Evolutionary conservation across 1,140 invertebrate species (phyloP).

Genomic region (Pseudomyrmex gracilis): DNA sequence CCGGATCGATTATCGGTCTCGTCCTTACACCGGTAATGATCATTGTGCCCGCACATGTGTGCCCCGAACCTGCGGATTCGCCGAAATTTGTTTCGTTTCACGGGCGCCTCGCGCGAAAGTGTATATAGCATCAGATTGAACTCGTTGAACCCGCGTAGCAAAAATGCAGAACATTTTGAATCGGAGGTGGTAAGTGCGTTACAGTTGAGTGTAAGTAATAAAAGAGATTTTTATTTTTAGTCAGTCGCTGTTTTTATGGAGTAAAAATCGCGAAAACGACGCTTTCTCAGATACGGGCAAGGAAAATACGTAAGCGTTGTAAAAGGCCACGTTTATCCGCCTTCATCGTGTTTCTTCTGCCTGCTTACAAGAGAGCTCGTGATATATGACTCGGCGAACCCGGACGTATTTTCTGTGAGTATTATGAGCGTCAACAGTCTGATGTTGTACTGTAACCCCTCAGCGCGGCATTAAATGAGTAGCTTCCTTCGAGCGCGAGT

Average conservation of each 20-base stretch:
- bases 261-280: conserved; percentile 5
- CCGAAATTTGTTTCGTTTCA: conserved; percentile 63
- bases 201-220: too few relatives aligned
- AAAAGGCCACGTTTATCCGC: conserved; percentile 64
- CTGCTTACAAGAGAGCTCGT: conserved; percentile 60
- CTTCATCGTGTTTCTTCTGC: conserved; percentile 65
- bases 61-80: conserved; percentile 58
- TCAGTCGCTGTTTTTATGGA: neutral
- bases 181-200: too few relatives aligned
- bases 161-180: neutral
- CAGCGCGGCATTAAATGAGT: neutral
- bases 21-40: conserved; percentile 74
- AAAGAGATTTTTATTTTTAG: neutral
- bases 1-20: conserved; percentile 69
- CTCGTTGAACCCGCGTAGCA: neutral
- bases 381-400: conserved; percentile 76
- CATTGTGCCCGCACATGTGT: conserved; percentile 68
- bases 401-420: conserved; percentile 72
- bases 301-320: conserved; percentile 65
- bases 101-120: neutral
- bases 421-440: conserved; percentile 63
- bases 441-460: conserved; percentile 46
- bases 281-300: conserved; percentile 19
- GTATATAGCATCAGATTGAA: neutral
- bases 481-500: conserved; percentile 11